Evolutionary conservation across 1,140 invertebrate genomes (phyloP).

Genomic region (Monochamus saltuarius): DNA sequence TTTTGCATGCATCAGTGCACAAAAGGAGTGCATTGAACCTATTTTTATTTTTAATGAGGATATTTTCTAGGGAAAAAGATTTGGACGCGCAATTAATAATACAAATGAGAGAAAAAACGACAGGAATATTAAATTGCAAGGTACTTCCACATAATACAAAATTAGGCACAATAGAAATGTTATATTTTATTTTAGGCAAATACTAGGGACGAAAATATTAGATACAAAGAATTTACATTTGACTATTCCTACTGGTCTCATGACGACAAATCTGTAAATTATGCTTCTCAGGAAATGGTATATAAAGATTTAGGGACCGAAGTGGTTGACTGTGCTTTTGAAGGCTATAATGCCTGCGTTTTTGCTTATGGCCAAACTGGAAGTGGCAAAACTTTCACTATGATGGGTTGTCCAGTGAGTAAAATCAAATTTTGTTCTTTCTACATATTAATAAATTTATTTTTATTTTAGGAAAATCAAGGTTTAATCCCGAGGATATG

Average conservation of each 20-base stretch:
- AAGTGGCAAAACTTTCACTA: conserved; percentile 96
- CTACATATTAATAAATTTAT: conserved; percentile 15
- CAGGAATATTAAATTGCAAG: conserved; percentile 77
- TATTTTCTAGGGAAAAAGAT: conserved; percentile 73
- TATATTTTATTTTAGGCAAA: conserved; percentile 42
- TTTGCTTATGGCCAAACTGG: conserved; percentile 94
- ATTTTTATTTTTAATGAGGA: conserved; percentile 27
- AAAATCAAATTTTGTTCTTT: not conserved
- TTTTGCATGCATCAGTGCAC: conserved; percentile 44
- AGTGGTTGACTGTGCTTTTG: conserved; percentile 91
- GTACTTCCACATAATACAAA: conserved; percentile 54
- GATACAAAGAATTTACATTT: conserved; percentile 88
- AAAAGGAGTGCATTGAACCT: conserved; percentile 40
- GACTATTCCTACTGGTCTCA: conserved; percentile 93
- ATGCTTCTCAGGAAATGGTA: conserved; percentile 81
- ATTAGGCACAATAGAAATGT: conserved; percentile 5
- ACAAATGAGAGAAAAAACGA: conserved; percentile 85
- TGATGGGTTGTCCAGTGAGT: conserved; percentile 88
- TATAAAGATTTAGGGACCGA: conserved; percentile 86
- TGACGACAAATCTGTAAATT: conserved; percentile 68
- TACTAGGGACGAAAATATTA: conserved; percentile 46
- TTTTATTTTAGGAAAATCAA: conserved; percentile 66
- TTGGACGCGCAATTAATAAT: conserved; percentile 82
- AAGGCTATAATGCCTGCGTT: conserved; percentile 97
- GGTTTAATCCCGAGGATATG: conserved; percentile 88